Evolutionary conservation across 2,888 invertebrate species (phyloP).

Genomic region (Gisinianus flammeolus): DNA sequence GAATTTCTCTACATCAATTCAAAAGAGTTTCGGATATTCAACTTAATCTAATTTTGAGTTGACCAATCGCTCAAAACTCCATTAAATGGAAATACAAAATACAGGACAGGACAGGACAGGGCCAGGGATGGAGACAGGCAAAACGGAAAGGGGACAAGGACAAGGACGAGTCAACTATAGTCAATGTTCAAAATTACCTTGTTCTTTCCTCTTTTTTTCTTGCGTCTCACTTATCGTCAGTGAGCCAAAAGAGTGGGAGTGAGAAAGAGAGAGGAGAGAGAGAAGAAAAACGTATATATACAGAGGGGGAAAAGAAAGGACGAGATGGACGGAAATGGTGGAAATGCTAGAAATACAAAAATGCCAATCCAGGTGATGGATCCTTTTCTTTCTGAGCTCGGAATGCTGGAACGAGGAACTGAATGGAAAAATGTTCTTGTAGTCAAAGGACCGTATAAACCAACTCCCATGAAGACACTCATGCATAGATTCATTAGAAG

Average conservation of each 20-base stretch:
- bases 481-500: conserved; percentile 30
- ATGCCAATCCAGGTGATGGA: conserved; percentile 23
- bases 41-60: conserved; percentile 16
- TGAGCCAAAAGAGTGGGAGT: too few species aligned
- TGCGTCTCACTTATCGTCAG: too few species aligned
- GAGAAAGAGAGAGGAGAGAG: too few species aligned
- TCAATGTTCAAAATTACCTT: neutral
- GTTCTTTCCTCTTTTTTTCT: neutral
- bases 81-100: neutral
- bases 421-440: neutral
- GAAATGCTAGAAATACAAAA: neutral
- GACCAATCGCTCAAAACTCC: conserved; percentile 5
- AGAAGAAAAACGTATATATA: too few species aligned
- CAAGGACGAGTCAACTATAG: neutral
- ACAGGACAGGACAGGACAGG: too few species aligned
- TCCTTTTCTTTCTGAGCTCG: conserved; percentile 11
- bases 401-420: conserved; percentile 17
- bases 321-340: neutral
- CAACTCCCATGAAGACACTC: conserved; percentile 6
- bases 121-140: too few species aligned
- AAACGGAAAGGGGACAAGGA: neutral
- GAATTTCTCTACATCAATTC: neutral
- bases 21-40: neutral
- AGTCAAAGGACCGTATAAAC: neutral
- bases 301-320: too few species aligned